A percentile compares a stretch with the other conserved stretches of the same genome.
phyloP scores from a whole-genome alignment of 1,140 invertebrate genomes.

The Drosophila trapezifrons region DNA sequence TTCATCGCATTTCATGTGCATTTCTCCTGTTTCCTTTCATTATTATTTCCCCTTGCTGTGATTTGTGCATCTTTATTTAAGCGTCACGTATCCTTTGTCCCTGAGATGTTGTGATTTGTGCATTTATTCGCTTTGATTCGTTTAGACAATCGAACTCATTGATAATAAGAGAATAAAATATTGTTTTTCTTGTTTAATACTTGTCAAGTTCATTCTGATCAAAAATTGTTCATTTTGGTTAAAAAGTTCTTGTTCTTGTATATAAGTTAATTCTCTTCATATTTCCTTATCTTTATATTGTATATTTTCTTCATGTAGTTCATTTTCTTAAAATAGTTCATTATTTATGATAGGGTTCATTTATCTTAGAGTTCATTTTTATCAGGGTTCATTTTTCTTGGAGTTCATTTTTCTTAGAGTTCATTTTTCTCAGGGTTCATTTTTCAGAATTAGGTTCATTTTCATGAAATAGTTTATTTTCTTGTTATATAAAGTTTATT shows the following conservation, averaged over 20 bases:
- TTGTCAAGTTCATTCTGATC: too few relatives aligned
- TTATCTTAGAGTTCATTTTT: background rate
- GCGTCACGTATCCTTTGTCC: background rate
- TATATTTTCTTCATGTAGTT: background rate
- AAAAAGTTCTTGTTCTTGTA: too few relatives aligned
- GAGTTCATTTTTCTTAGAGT: too few relatives aligned
- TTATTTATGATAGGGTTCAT: background rate
- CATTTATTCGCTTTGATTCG: background rate
- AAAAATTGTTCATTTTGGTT: too few relatives aligned
- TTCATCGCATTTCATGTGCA: slow-evolving; percentile 5
- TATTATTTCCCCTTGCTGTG: background rate
- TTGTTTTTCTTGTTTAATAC: too few relatives aligned
- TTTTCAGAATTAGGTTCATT: too few relatives aligned
- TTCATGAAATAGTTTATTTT: too few relatives aligned
- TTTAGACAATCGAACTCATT: background rate
- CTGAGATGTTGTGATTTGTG: background rate
- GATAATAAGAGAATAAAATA: too few relatives aligned
- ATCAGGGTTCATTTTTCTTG: too few relatives aligned
- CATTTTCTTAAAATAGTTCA: background rate
- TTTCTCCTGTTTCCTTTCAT: background rate
- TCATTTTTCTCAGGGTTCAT: too few relatives aligned
- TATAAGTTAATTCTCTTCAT: too few relatives aligned
- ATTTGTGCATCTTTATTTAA: background rate
- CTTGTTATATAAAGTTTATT: background rate
- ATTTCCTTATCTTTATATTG: too few relatives aligned